phyloP scores from a whole-genome alignment of 1,140 invertebrate species.

The Drosophila parvula region DNA sequence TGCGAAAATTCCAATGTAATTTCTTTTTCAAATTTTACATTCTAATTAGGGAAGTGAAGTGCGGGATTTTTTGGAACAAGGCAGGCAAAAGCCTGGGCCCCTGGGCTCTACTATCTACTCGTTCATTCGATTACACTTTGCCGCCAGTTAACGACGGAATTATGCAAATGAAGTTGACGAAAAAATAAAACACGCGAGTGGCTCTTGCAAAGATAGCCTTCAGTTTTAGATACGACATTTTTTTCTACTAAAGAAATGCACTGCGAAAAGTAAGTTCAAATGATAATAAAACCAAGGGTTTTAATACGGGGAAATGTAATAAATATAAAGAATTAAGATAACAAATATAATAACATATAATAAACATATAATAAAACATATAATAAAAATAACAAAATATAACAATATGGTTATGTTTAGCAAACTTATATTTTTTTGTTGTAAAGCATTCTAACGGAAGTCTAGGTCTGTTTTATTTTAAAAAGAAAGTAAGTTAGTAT shows the following conservation, averaged over 20 bases:
- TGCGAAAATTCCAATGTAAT: slow-evolving; percentile 2
- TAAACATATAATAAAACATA: too few species aligned
- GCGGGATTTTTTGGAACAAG: neutral
- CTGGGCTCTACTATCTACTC: slow-evolving; percentile 55
- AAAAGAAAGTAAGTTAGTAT: neutral
- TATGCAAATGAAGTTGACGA: slow-evolving; percentile 61
- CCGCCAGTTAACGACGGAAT: slow-evolving; percentile 70
- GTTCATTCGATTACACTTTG: slow-evolving; percentile 75
- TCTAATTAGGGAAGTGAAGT: slow-evolving; percentile 8
- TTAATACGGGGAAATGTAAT: too few species aligned
- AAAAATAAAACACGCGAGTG: slow-evolving; percentile 32
- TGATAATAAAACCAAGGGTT: neutral
- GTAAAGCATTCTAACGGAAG: too few species aligned
- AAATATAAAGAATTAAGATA: too few species aligned
- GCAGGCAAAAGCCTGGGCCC: neutral
- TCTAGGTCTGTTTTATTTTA: too few species aligned
- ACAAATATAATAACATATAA: too few species aligned
- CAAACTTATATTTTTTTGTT: too few species aligned
- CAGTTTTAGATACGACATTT: slow-evolving; percentile 2
- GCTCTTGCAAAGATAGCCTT: slow-evolving; percentile 8
- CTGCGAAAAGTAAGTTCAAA: neutral
- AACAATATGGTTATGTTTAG: too few species aligned
- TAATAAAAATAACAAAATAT: too few species aligned
- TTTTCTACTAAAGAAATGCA: neutral
- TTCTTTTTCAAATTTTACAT: slow-evolving; percentile 1